Base-by-base conservation (phyloP, 1,140 invertebrate genomes). In the Atta cephalotes region DNA sequence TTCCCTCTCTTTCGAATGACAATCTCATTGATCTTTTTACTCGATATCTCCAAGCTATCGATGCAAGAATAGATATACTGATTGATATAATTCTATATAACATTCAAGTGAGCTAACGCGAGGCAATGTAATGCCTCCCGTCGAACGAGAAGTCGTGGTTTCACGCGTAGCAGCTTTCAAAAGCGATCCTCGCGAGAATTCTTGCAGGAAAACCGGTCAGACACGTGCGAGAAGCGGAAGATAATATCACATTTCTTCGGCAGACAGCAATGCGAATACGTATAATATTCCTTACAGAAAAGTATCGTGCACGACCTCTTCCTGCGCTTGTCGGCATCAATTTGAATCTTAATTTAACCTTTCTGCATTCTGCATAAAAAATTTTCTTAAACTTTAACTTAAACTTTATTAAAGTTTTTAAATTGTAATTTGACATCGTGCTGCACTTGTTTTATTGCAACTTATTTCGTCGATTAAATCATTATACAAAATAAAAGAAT, bases 201-300 rank as follows among this genome's bases (percentile, higher is more conserved):
- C 28, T 53, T n/a, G 58, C 14, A 6, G 10, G 31, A 45, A 35
- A 51, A 81, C 5, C 31, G 16, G 68, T 53, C 53, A 14, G n/a
- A 60, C 45, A 35, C 56, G 49, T 18, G 58, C 68, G 60, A 51
- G 35, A 87, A 45, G 39, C 39, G 39, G 39, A 45, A 87, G 9
- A 12, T 35, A 53, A 28, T 81, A 89, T 88, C 63, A 25, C 31
- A 21, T 89, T 77, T 70, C 68, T 63, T 58, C n/a, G 1, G 28
- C 21, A 28, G 6, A 7, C 14, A 10, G 18, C 65, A 53, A 21
- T 2, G 31, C 21, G 51, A 10, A 51, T 85, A 39, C n/a, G 12
- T 7, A 16, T 9, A 35, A 16, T 9, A 35, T 76, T 21, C 16
- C 21, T 45, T 74, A 6, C 18, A 65, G 31, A 53, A 49, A 12